Evolutionary conservation across 1,140 invertebrate genomes (phyloP).

Genomic region (Brachionus manjavacas): DNA sequence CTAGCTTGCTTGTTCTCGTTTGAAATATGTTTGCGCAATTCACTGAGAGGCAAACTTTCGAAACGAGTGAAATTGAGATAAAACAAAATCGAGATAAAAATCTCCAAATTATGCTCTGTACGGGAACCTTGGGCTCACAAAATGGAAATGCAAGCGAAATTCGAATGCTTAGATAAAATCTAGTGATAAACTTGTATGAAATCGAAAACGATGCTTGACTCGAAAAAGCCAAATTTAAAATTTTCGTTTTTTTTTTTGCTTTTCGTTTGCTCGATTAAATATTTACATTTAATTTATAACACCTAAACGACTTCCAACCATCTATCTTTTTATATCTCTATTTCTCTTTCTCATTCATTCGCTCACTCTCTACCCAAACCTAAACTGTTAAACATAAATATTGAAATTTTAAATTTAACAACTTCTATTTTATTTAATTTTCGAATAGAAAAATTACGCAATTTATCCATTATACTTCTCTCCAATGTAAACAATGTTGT

Average conservation of each 20-base stretch:
- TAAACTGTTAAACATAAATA: conserved; percentile 32
- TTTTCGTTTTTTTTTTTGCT: neutral
- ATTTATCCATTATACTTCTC: neutral
- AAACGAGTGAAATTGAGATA: conserved; percentile 18
- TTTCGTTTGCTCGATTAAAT: conserved; percentile 25
- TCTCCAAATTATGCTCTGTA: neutral
- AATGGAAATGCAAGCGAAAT: conserved; percentile 4
- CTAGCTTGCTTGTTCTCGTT: neutral
- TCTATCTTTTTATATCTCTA: neutral
- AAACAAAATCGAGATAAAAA: neutral
- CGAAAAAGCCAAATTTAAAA: neutral
- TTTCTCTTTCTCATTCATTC: neutral
- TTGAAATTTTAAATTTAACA: conserved; percentile 15
- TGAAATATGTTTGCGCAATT: conserved; percentile 5
- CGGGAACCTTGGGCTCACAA: neutral
- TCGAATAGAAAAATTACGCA: neutral
- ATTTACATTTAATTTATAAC: conserved; percentile 31
- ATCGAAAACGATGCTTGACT: neutral
- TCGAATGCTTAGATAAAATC: conserved; percentile 3
- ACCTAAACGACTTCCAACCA: conserved; percentile 18
- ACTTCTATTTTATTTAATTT: conserved; percentile 2
- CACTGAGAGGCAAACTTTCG: neutral
- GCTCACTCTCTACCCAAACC: neutral
- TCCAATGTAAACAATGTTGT: neutral
- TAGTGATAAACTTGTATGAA: neutral